These are phyloP conservation scores for Rachycentron canadum DNA, from an alignment of 2,797 vertebrate species.

Conservation along the genomic window DNA sequence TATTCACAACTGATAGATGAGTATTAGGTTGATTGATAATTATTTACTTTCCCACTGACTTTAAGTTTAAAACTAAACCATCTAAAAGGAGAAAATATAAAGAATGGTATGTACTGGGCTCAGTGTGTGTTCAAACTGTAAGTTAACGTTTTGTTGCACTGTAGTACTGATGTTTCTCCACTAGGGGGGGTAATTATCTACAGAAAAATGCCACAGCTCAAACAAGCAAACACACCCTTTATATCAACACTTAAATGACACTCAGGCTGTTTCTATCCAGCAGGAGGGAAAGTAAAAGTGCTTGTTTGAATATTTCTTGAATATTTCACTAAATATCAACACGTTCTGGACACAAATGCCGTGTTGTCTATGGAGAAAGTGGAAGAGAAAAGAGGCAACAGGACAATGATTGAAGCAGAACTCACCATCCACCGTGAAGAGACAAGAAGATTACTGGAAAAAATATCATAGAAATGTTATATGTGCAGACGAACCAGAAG, in stretches of 20 bases:
- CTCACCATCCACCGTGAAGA: background rate
- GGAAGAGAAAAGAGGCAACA: background rate
- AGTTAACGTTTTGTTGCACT: background rate
- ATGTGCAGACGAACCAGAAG: no score
- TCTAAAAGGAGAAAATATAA: no score
- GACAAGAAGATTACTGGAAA: background rate
- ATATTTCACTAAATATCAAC: background rate
- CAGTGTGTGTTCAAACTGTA: no score
- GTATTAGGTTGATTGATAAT: no score
- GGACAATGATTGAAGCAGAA: background rate
- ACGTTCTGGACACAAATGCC: background rate
- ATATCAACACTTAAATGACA: background rate
- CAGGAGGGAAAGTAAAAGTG: no score
- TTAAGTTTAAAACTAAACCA: no score
- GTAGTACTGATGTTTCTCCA: background rate
- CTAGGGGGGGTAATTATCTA: background rate
- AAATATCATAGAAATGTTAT: no score
- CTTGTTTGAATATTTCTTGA: no score
- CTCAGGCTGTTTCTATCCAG: no score
- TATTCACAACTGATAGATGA: no score
- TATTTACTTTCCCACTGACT: no score
- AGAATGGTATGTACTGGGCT: no score
- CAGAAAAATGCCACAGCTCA: background rate
- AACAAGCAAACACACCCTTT: background rate
- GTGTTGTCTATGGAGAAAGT: background rate